A percentile compares a stretch with the other conserved stretches of the same genome.
Evolutionary conservation across 2,113 vertebrate genomes (phyloP).

Genomic region (Ramphastos sulfuratus): DNA sequence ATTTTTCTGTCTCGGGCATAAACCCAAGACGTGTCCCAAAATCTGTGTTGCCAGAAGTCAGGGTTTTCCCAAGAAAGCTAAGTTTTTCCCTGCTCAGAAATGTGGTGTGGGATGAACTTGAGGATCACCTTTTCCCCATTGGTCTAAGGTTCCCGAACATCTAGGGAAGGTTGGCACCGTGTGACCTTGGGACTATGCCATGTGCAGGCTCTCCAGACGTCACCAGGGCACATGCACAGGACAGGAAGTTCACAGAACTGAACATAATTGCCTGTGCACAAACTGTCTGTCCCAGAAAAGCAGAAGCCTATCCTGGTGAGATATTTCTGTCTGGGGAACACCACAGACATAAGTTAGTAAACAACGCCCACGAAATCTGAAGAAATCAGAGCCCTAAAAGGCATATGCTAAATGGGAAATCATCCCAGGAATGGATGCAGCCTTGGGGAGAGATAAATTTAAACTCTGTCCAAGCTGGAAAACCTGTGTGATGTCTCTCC

Average conservation of each 20-base stretch:
- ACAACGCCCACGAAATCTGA: neutral
- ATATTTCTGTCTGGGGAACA: slow-evolving; percentile 3
- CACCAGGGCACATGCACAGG: neutral
- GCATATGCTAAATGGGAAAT: neutral
- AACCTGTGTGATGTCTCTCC: neutral
- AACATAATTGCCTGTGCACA: neutral
- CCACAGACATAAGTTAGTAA: neutral
- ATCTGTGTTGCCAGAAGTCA: neutral
- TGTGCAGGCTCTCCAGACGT: neutral
- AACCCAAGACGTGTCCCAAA: neutral
- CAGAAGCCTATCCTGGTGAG: neutral
- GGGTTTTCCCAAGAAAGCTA: slow-evolving; percentile 21
- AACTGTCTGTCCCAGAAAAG: neutral
- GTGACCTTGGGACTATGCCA: accelerated
- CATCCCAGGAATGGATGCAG: neutral
- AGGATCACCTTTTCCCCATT: neutral
- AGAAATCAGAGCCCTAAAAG: slow-evolving; percentile 13
- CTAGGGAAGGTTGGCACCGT: neutral
- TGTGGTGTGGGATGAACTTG: neutral
- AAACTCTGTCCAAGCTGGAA: neutral
- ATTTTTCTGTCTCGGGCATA: neutral
- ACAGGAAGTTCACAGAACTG: neutral
- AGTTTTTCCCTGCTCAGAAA: slow-evolving; percentile 1
- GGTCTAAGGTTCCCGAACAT: neutral
- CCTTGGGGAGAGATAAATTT: neutral